phyloP scores from a whole-genome alignment of 2,888 invertebrate genomes.

The Hesperia comma region DNA sequence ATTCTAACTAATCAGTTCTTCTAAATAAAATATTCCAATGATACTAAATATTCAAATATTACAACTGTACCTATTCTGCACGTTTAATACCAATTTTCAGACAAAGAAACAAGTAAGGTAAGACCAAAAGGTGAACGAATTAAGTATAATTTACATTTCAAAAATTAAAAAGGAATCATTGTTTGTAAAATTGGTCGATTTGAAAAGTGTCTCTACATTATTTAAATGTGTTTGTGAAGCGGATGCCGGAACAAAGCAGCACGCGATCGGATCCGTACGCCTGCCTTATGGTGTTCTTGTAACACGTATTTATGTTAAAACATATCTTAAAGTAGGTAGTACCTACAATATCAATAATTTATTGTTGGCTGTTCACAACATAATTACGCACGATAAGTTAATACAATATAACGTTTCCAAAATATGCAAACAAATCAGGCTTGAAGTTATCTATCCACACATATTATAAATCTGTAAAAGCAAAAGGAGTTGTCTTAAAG shows the following conservation, averaged over 20 bases:
- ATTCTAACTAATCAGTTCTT: too few relatives aligned
- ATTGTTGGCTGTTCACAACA: neutral
- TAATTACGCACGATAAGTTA: too few relatives aligned
- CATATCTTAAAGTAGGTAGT: too few relatives aligned
- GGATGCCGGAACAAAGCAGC: conserved; percentile 76
- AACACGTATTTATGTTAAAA: neutral
- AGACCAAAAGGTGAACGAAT: conserved; percentile 22
- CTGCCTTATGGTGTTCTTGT: conserved; percentile 66
- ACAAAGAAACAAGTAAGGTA: neutral
- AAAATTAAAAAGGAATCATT: conserved; percentile 50
- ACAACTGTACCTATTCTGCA: too few relatives aligned
- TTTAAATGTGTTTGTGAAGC: conserved; percentile 67
- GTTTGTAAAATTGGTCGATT: conserved; percentile 71
- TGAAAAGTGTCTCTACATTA: conserved; percentile 57
- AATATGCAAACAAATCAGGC: too few relatives aligned
- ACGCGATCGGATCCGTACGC: conserved; percentile 71
- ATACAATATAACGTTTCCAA: too few relatives aligned
- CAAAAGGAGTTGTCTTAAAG: too few relatives aligned
- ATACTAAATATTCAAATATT: too few relatives aligned
- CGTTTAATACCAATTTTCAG: too few relatives aligned
- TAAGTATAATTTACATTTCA: conserved; percentile 37
- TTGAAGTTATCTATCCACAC: too few relatives aligned
- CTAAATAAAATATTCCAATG: too few relatives aligned
- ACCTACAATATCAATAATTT: neutral
- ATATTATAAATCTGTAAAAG: too few relatives aligned